Conservation (phyloP, 2,888 invertebrate species). For the Melanotus villosus region DNA sequence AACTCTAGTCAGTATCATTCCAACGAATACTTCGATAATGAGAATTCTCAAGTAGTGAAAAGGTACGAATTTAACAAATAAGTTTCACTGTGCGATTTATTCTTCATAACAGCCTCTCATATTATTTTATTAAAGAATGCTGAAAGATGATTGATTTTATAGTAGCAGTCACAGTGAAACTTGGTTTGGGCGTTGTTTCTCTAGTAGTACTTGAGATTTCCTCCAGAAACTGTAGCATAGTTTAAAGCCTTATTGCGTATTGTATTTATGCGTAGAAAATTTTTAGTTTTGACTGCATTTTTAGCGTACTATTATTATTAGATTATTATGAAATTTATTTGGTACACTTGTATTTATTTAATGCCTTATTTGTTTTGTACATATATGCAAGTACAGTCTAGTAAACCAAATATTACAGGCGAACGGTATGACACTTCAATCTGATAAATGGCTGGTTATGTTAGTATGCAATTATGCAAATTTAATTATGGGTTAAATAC, state of each 20-base stretch:
- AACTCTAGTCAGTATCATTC: constrained; percentile 65
- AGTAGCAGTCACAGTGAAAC: too few species aligned
- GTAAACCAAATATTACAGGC: constrained; percentile 65
- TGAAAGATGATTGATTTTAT: too few species aligned
- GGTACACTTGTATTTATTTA: constrained; percentile 40
- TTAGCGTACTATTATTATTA: constrained; percentile 33
- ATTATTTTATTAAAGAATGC: too few species aligned
- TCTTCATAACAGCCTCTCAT: too few species aligned
- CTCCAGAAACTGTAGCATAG: neutral
- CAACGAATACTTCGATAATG: constrained; percentile 56
- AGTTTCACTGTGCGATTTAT: neutral
- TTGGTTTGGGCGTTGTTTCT: neutral
- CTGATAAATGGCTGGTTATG: neutral
- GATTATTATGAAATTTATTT: constrained; percentile 32
- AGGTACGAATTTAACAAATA: constrained; percentile 8
- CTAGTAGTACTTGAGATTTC: constrained; percentile 15
- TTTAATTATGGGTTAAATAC: neutral
- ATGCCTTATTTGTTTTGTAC: constrained; percentile 39
- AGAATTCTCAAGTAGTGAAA: constrained; percentile 30
- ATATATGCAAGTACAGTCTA: constrained; percentile 65
- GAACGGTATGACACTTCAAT: constrained; percentile 18
- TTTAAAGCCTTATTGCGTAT: neutral
- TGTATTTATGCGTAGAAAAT: constrained; percentile 32
- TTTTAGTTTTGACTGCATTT: constrained; percentile 33
- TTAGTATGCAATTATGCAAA: neutral